phyloP scores from a whole-genome alignment of 2,113 vertebrate species.

The Python bivittatus region DNA sequence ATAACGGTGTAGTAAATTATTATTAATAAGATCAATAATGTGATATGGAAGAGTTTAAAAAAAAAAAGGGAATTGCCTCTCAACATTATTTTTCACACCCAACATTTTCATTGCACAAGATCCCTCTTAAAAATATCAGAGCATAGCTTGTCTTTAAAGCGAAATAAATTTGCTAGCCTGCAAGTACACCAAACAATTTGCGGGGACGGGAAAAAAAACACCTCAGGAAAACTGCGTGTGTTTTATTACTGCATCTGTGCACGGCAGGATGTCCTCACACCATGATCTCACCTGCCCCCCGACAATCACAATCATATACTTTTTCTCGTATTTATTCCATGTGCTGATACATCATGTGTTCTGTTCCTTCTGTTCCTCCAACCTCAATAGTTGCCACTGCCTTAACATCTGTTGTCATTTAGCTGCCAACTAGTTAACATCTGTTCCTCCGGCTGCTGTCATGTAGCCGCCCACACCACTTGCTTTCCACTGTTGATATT shows the following conservation, averaged over 20 bases:
- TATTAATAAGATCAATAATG: neutral
- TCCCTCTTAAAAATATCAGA: neutral
- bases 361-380: neutral
- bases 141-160: neutral
- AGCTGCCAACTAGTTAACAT: slow-evolving; percentile 22
- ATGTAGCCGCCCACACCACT: slow-evolving; percentile 24
- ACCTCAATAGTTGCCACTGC: neutral
- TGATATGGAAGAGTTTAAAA: neutral
- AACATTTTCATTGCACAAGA: too few relatives aligned
- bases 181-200: neutral
- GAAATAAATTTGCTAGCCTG: neutral
- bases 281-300: neutral
- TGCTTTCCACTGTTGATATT: slow-evolving; percentile 16
- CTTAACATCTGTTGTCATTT: slow-evolving; percentile 30
- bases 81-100: too few relatives aligned
- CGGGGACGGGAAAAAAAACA: neutral
- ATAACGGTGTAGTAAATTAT: neutral
- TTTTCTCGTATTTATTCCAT: neutral
- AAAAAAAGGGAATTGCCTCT: neutral
- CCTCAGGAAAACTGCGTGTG: neutral
- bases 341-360: neutral
- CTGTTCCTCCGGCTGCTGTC: neutral
- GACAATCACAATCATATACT: neutral
- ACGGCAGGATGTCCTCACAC: neutral
- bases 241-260: neutral